A percentile compares a stretch with the other conserved stretches of the same genome.
Conservation (phyloP, 1,140 invertebrate species). For the Venustaconcha ellipsiformis region DNA sequence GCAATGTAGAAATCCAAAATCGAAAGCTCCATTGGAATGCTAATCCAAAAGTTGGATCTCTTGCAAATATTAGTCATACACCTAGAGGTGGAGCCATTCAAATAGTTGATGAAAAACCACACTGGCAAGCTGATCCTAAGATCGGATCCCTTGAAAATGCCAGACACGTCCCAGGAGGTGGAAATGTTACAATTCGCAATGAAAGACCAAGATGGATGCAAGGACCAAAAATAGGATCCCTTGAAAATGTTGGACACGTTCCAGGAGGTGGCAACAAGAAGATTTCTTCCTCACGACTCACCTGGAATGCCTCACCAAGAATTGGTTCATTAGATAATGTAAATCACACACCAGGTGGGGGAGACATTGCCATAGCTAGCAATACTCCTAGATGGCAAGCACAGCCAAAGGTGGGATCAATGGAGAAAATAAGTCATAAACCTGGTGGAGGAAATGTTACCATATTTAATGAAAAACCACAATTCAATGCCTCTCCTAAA, state of each 20-base stretch:
- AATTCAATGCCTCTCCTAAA: constrained; percentile 55
- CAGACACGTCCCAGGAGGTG: constrained; percentile 26
- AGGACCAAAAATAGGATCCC: constrained; percentile 51
- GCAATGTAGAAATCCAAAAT: constrained; percentile 65
- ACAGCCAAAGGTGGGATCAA: constrained; percentile 50
- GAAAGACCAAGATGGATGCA: constrained; percentile 72
- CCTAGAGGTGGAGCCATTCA: constrained; percentile 45
- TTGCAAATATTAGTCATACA: constrained; percentile 81
- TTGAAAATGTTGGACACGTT: constrained; percentile 53
- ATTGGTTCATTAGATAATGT: constrained; percentile 58
- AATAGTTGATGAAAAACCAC: constrained; percentile 35
- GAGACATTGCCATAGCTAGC: constrained; percentile 47
- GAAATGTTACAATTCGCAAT: constrained; percentile 30
- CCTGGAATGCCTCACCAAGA: constrained; percentile 44
- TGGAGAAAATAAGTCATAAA: constrained; percentile 72
- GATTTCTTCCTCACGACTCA: constrained; percentile 31
- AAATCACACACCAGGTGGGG: constrained; percentile 52
- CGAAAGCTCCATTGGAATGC: constrained; percentile 72
- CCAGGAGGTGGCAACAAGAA: constrained; percentile 54
- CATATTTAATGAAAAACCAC: constrained; percentile 47
- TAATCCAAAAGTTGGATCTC: constrained; percentile 82
- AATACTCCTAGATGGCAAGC: constrained; percentile 47
- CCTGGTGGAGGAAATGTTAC: constrained; percentile 53
- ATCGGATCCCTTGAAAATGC: constrained; percentile 43
- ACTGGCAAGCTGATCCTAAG: constrained; percentile 34